Evolutionary conservation across 2,888 invertebrate species (phyloP), one percentile per base, ranked within the genome.

Genomic region (Drosophila nr. medialis): DNA sequence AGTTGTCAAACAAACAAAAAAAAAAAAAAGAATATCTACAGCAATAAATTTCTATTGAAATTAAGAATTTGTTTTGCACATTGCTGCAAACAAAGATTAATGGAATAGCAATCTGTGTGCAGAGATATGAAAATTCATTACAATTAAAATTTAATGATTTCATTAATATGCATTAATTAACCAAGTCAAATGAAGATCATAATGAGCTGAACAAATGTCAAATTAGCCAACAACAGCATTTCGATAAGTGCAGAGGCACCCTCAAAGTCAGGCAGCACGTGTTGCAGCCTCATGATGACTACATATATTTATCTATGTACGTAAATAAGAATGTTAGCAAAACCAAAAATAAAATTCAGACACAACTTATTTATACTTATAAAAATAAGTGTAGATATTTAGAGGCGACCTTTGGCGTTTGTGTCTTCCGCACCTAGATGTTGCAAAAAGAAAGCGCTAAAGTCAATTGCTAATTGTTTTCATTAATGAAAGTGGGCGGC

Each of bases 401-500:
- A 42, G 0, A 48, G 48, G 4, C 59, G 63, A 38, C 51, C 40
- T 58, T 42, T 71, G 48, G 15, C 58, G n/a, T 56, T 36, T n/a
- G 34, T 27, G 60, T 53, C 60, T 42, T 53, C 38, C 34, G 50
- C 62, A 60, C 42, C 36, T 54, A 58, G 53, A 60, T 50, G 51
- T 48, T 45, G 51, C 51, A 13, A 58, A 68, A 61, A 71, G 80
- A 84, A 82, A 82, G 75, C 72, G 67, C 69, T 64, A 70, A 50
- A 69, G 73, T 81, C 64, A 83, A 86, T 76, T 71, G 40, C 40
- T 71, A 81, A 79, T 81, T 86, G 78, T 21, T 67, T 51, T 27
- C n/a, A 38, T 36, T 78, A 77, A 76, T 83, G 70, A 73, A 36
- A 69, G 83, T 87, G 83, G 87, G 87, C 77, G 84, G 64, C 63